Percentiles rank a stretch among this genome's conserved stretches.
Evolutionary conservation across 2,888 invertebrate genomes (phyloP).

Genomic region (Cryptus viduatorius): DNA sequence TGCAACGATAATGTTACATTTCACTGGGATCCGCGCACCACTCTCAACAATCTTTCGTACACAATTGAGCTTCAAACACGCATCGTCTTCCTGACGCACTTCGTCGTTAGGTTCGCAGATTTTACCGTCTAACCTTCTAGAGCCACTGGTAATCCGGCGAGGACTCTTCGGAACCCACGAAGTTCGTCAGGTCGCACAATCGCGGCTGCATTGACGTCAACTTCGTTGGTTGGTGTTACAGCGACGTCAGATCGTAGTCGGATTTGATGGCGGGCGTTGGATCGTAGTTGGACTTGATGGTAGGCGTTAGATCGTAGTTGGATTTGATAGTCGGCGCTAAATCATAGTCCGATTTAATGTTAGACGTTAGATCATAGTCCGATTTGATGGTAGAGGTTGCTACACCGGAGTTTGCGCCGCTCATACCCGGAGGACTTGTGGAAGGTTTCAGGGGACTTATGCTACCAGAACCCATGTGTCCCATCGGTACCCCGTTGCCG

Average conservation of each 20-base stretch:
- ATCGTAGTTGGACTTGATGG: constrained; percentile 95
- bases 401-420: constrained; percentile 57
- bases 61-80: background rate
- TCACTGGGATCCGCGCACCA: constrained; percentile 64
- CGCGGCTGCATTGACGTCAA: constrained; percentile 61
- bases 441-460: constrained; percentile 84
- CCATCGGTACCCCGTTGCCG: constrained; percentile 76
- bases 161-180: constrained; percentile 65
- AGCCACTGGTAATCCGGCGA: constrained; percentile 69
- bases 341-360: no score
- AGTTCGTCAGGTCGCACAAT: constrained; percentile 67
- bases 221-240: constrained; percentile 85
- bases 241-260: constrained; percentile 94
- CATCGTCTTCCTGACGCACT: constrained; percentile 7
- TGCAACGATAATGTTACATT: background rate
- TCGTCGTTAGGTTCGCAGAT: constrained; percentile 23
- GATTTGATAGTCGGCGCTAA: constrained; percentile 90
- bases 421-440: constrained; percentile 79
- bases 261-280: constrained; percentile 90
- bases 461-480: constrained; percentile 82
- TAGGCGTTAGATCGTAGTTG: constrained; percentile 94
- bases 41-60: constrained; percentile 30
- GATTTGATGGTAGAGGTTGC: constrained; percentile 90
- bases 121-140: constrained; percentile 22
- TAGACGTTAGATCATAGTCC: constrained; percentile 94